Conservation (phyloP, 1,140 invertebrate genomes). For the Cotesia typhae region DNA sequence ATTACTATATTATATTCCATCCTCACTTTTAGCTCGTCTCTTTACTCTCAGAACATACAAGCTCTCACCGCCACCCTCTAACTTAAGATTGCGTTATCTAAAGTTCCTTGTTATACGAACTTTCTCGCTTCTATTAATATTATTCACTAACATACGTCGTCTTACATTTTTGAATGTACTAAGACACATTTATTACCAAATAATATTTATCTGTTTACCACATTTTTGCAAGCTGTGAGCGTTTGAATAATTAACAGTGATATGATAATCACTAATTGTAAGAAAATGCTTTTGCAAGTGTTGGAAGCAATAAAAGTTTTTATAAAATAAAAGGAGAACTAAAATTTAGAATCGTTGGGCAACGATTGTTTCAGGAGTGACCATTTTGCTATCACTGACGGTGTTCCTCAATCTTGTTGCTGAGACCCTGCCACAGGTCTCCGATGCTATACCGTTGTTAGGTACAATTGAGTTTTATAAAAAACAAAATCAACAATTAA, state of each 20-base stretch:
- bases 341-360: constrained; percentile 47
- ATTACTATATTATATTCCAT: background rate
- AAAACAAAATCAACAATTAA: constrained; percentile 32
- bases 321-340: background rate
- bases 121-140: background rate
- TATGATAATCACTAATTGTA: no score
- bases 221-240: no score
- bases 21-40: background rate
- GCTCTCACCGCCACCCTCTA: constrained; percentile 6
- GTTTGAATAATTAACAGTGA: no score
- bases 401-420: constrained; percentile 98
- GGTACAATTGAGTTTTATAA: constrained; percentile 71
- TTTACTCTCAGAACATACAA: background rate
- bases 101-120: constrained; percentile 4
- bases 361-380: constrained; percentile 91
- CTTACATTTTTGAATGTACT: background rate
- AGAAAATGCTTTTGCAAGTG: background rate
- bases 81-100: constrained; percentile 29
- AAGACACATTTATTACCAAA: no score
- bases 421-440: constrained; percentile 94
- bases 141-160: background rate
- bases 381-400: constrained; percentile 99
- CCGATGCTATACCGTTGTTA: constrained; percentile 94
- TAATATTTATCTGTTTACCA: no score
- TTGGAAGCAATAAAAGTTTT: background rate